These are phyloP conservation scores for Plestiodon gilberti DNA, from an alignment of 2,113 vertebrate species.

Conservation along the genomic window DNA sequence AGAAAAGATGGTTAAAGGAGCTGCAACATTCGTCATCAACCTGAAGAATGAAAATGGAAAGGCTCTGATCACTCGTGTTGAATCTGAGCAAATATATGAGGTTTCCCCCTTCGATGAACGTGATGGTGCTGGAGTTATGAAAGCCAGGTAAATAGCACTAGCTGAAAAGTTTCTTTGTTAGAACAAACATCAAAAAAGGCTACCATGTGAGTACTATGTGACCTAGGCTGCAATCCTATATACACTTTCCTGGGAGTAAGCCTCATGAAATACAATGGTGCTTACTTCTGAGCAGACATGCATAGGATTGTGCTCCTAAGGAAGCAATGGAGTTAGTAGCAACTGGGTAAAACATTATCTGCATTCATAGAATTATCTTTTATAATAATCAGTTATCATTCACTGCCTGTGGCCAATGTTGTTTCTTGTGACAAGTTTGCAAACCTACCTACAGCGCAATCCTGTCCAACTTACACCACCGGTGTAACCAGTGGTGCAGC, in stretches of 20 bases:
- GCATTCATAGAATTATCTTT: background rate
- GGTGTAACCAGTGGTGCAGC: too few relatives aligned
- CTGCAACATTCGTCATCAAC: conserved; percentile 74
- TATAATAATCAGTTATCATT: background rate
- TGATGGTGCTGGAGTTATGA: conserved; percentile 76
- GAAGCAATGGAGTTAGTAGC: too few relatives aligned
- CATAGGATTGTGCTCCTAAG: too few relatives aligned
- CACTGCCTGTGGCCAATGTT: background rate
- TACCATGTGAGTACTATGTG: background rate
- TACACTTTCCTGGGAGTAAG: too few relatives aligned
- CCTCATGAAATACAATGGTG: too few relatives aligned
- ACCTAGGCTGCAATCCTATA: too few relatives aligned
- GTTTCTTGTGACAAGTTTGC: background rate
- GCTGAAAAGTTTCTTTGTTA: background rate
- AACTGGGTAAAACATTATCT: background rate
- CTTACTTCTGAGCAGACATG: too few relatives aligned
- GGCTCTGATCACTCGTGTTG: conserved; percentile 74
- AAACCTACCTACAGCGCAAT: too few relatives aligned
- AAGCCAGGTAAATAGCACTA: conserved; percentile 74
- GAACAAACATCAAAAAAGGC: background rate
- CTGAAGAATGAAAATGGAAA: conserved; percentile 72
- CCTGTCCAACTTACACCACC: too few relatives aligned
- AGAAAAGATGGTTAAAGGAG: conserved; percentile 76
- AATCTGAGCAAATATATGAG: conserved; percentile 79
- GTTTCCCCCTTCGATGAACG: conserved; percentile 78